Conservation (phyloP, 2,113 vertebrate genomes). For the Phalacrocorax brasilianus region DNA sequence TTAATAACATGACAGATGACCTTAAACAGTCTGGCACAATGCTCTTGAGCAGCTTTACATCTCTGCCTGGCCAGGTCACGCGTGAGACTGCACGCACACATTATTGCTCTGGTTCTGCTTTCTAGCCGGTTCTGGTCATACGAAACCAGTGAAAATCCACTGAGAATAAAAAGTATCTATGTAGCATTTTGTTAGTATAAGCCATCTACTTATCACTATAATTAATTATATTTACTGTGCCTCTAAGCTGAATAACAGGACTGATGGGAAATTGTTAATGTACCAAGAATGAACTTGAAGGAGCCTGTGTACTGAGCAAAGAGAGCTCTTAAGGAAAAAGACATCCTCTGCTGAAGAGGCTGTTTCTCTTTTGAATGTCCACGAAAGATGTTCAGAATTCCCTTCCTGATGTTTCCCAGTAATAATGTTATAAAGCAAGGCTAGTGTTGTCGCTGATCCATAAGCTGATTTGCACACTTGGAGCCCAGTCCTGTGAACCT, state of each 20-base stretch:
- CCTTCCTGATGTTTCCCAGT: slow-evolving; percentile 5
- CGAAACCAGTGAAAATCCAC: background rate
- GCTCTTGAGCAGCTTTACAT: background rate
- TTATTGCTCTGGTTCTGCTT: slow-evolving; percentile 14
- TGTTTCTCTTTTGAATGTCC: background rate
- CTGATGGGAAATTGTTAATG: background rate
- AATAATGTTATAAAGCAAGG: slow-evolving; percentile 33
- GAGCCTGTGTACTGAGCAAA: background rate
- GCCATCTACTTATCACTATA: background rate
- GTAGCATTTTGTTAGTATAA: slow-evolving; percentile 47
- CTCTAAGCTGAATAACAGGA: slow-evolving; percentile 18
- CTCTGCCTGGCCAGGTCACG: background rate
- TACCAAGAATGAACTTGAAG: background rate
- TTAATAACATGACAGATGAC: background rate
- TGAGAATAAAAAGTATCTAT: slow-evolving; percentile 19
- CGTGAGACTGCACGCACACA: background rate
- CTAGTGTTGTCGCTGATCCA: background rate
- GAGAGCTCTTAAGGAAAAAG: background rate
- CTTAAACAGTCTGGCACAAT: background rate
- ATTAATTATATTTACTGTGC: slow-evolving; percentile 26
- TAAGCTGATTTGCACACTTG: slow-evolving; percentile 62
- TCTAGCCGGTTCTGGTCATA: background rate
- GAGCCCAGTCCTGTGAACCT: slow-evolving; percentile 23
- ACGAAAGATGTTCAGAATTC: background rate
- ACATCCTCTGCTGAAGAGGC: background rate